Base-by-base conservation (phyloP, 2,888 invertebrate species). In the Dioctria linearis region DNA sequence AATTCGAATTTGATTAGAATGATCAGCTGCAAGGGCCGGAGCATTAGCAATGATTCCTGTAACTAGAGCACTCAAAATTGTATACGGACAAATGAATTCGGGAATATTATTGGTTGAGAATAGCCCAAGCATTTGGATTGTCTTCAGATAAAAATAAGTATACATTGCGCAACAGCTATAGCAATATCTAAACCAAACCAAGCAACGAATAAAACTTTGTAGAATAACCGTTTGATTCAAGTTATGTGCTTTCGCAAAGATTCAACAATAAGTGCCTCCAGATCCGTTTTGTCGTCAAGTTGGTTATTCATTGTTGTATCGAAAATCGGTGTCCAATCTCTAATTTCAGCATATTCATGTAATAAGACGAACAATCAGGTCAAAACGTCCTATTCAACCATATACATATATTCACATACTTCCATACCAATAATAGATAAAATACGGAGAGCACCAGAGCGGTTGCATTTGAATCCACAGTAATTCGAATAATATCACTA, bases 91-190 rank as follows among this genome's bases (percentile, higher is more conserved):
- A n/a, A 90, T 85, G 49, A 90, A 87, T 59, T 87, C 89, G 71
- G 90, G 90, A 66, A 91, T 90, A 71, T 88, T 90, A 37, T 88
- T 85, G 25, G 83, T 90, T 90, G n/a, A 93, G 88, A 83, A 91
- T 90, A 51, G 88, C 87, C 86, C 91, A 90, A 0, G 92, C 92
- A 80, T 88, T 86, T 0, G 90, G 88, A 87, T 95, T 95, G 83
- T 94, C 93, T 88, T 95, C 95, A 0, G 93, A 91, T 59, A 25
- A 94, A 90, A 4, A 94, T 93, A 84, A 94, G 90, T 5, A 95
- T 87, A 85, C 93, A 94, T 85, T 94, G 94, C 59, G 93, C 91
- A 82, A 91, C 90, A 25, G 91, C 90, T 83, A 90, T 90, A 3
- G 91, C 89, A 80, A 92, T 90, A 57, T 92, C 91, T 75, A 88